Evolutionary conservation across 2,113 vertebrate genomes (phyloP).

Genomic region (Dipodomys stephensi): DNA sequence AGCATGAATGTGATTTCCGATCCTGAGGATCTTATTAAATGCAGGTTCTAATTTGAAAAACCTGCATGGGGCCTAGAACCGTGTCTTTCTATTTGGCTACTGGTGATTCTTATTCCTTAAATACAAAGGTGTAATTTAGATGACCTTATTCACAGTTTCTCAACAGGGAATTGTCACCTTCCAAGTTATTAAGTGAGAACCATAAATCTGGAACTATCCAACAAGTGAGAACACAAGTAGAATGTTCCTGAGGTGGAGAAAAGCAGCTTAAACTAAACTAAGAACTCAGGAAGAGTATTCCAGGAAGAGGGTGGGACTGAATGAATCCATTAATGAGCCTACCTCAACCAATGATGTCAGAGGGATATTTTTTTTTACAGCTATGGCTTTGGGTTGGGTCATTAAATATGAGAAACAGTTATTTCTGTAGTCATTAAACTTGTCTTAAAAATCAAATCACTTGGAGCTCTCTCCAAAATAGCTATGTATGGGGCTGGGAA

Average conservation of each 20-base stretch:
- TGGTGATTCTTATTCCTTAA: neutral
- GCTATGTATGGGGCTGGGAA: neutral
- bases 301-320: neutral
- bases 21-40: neutral
- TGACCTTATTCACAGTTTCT: neutral
- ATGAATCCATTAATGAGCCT: no score
- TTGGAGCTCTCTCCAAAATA: slow-evolving; percentile 8
- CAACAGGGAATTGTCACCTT: neutral
- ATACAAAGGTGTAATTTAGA: neutral
- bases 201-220: neutral
- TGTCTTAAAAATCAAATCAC: neutral
- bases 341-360: neutral
- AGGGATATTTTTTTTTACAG: neutral
- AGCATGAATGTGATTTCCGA: neutral
- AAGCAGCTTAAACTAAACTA: neutral
- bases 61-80: neutral
- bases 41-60: neutral
- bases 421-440: neutral
- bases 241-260: rapidly evolving
- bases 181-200: neutral
- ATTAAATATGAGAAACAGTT: neutral
- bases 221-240: neutral
- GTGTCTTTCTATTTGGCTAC: neutral
- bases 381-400: neutral
- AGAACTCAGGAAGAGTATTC: neutral